Percentiles rank a stretch among this genome's conserved stretches.
These are phyloP conservation scores for Harpagifer antarcticus DNA, from an alignment of 2,797 vertebrate species.

Conservation along the genomic window DNA sequence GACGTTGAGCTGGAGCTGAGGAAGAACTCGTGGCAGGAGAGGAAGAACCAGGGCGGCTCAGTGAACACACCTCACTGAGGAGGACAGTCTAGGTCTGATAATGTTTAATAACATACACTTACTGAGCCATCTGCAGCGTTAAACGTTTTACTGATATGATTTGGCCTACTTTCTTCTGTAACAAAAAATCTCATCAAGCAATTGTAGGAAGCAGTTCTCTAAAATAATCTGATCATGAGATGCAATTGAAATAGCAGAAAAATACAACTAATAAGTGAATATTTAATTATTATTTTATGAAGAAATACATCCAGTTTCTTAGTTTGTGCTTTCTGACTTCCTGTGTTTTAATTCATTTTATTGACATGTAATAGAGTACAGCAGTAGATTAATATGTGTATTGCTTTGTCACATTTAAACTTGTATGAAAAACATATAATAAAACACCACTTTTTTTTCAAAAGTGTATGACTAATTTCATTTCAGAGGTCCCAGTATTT, in stretches of 20 bases:
- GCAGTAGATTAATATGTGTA: neutral
- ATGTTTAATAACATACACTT: no score
- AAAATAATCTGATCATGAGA: neutral
- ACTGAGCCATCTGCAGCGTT: constrained; percentile 3
- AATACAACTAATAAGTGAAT: neutral
- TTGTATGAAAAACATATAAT: neutral
- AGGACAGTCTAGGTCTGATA: neutral
- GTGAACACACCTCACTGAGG: constrained; percentile 40
- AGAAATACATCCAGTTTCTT: neutral
- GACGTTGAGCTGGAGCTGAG: constrained; percentile 90
- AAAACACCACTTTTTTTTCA: constrained; percentile 18
- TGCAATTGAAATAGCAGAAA: neutral
- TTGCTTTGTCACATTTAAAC: neutral
- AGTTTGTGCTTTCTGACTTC: neutral
- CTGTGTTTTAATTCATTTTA: neutral
- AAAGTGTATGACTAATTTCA: neutral
- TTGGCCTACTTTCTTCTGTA: neutral
- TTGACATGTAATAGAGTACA: neutral
- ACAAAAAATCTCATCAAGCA: neutral
- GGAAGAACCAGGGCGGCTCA: constrained; percentile 81
- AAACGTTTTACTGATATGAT: neutral
- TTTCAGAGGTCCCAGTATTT: neutral
- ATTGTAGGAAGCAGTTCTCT: neutral
- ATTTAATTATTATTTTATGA: neutral
- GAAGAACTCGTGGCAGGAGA: constrained; percentile 93